Conservation (phyloP, 2,113 vertebrate species). For the Alligator mississippiensis region DNA sequence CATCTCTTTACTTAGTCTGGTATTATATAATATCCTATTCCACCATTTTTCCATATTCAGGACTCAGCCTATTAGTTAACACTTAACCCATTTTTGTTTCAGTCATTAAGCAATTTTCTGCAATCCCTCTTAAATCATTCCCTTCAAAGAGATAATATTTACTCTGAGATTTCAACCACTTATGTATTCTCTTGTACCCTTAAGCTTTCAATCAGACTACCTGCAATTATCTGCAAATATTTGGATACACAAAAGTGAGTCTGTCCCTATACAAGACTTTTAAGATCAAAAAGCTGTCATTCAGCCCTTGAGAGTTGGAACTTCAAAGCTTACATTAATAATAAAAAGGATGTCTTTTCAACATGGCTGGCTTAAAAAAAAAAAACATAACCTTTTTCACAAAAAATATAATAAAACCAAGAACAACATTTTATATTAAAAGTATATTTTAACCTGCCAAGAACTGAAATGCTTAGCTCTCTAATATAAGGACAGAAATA, state of each 20-base stretch:
- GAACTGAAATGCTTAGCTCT: accelerated
- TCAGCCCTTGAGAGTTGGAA: neutral
- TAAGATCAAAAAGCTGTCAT: neutral
- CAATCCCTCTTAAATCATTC: neutral
- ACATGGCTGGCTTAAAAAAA: neutral
- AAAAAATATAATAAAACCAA: neutral
- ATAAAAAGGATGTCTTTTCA: neutral
- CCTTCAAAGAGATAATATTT: neutral
- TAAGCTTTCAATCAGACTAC: neutral
- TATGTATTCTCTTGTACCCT: neutral
- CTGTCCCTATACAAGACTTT: neutral
- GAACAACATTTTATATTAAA: neutral
- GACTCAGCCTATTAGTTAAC: neutral
- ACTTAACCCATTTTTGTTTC: neutral
- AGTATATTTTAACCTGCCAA: neutral
- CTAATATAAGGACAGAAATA: neutral
- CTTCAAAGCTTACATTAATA: neutral
- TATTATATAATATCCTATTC: neutral
- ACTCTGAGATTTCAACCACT: neutral
- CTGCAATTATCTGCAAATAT: neutral
- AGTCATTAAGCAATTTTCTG: neutral
- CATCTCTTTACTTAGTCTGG: neutral
- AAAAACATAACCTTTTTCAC: neutral
- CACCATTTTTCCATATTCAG: neutral
- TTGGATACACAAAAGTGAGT: neutral